A percentile compares a stretch with the other conserved stretches of the same genome.
These are phyloP conservation scores for Protomyctophum bolini DNA, from an alignment of 2,113 vertebrate species.

Conservation along the genomic window DNA sequence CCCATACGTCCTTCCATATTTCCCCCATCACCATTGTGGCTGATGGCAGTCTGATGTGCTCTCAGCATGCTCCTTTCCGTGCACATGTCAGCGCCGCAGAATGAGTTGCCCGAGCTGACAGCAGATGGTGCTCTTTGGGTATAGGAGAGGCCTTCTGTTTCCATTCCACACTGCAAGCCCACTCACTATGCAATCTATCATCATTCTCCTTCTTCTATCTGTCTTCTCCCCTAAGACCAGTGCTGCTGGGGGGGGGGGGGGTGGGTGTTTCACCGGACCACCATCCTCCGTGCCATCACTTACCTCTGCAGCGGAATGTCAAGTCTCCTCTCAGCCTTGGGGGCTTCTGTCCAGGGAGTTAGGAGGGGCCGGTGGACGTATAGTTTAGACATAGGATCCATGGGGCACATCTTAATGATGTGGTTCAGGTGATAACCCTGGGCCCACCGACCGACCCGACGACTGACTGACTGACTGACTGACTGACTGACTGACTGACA, in stretches of 20 bases:
- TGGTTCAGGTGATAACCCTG: slow-evolving; percentile 69
- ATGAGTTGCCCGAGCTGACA: slow-evolving; percentile 77
- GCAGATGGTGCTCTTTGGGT: slow-evolving; percentile 85
- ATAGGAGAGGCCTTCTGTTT: slow-evolving; percentile 64
- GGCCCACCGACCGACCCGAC: slow-evolving; percentile 6
- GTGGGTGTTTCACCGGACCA: slow-evolving; percentile 52
- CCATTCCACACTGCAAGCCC: slow-evolving; percentile 40
- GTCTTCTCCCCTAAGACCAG: slow-evolving; percentile 62
- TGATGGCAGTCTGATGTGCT: slow-evolving; percentile 62
- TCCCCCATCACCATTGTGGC: slow-evolving; percentile 45
- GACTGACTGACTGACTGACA: slow-evolving; percentile 60
- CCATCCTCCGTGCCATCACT: slow-evolving; percentile 74
- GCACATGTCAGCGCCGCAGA: slow-evolving; percentile 59
- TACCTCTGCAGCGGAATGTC: slow-evolving; percentile 73
- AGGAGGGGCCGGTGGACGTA: slow-evolving; percentile 48
- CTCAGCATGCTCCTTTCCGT: slow-evolving; percentile 60
- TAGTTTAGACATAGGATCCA: slow-evolving; percentile 67
- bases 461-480: slow-evolving; percentile 43
- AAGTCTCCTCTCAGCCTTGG: slow-evolving; percentile 69
- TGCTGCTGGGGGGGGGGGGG: slow-evolving; percentile 52
- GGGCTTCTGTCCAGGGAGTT: slow-evolving; percentile 68
- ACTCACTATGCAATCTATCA: slow-evolving; percentile 75
- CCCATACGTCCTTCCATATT: slow-evolving; percentile 37
- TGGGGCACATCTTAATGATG: slow-evolving; percentile 73
- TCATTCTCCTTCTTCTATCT: slow-evolving; percentile 66